phyloP scores from a whole-genome alignment of 2,888 invertebrate species.

The Cantharis lateralis region DNA sequence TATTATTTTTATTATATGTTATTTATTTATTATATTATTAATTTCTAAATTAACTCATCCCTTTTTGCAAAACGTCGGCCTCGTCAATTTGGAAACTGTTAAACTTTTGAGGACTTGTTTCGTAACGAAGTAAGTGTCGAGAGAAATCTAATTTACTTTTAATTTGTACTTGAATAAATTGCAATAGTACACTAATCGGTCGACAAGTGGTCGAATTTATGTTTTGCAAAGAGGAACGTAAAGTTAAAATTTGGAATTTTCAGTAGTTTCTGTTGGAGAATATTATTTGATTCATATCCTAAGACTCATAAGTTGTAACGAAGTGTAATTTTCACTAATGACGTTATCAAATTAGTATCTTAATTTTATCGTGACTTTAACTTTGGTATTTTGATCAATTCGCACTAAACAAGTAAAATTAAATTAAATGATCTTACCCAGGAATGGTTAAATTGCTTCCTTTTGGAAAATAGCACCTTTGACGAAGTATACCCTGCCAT shows the following conservation, averaged over 20 bases:
- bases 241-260: background rate
- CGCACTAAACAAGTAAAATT: background rate
- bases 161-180: background rate
- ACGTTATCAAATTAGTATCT: background rate
- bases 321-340: slow-evolving; percentile 2
- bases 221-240: background rate
- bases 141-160: background rate
- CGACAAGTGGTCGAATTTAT: background rate
- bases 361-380: background rate
- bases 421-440: slow-evolving; percentile 67
- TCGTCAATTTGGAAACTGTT: background rate
- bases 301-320: background rate
- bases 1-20: background rate
- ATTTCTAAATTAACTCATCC: background rate
- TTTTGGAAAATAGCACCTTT: slow-evolving; percentile 79
- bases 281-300: background rate
- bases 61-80: background rate
- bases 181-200: background rate
- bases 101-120: background rate
- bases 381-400: background rate
- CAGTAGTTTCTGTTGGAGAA: background rate
- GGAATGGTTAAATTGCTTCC: slow-evolving; percentile 61
- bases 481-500: slow-evolving; percentile 97
- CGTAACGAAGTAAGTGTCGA: background rate
- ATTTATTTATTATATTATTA: background rate